phyloP scores from a whole-genome alignment of 2,888 invertebrate species.

The Anaspis maculata region DNA sequence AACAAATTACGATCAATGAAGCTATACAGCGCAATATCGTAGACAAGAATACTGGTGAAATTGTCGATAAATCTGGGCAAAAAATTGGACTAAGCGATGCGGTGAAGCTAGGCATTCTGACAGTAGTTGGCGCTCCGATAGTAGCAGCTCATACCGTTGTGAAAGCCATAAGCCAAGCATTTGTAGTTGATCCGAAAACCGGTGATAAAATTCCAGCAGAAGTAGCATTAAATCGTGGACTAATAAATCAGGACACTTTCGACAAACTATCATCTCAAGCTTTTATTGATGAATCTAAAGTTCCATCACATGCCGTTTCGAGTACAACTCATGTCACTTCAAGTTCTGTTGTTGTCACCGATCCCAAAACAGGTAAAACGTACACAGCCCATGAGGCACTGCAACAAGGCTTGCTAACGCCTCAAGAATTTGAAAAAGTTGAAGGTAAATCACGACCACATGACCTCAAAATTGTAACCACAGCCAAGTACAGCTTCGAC shows the following conservation, averaged over 20 bases:
- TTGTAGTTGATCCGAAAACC: slow-evolving; percentile 71
- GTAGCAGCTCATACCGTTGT: slow-evolving; percentile 62
- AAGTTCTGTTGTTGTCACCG: slow-evolving; percentile 39
- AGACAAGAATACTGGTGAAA: slow-evolving; percentile 61
- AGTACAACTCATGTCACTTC: slow-evolving; percentile 37
- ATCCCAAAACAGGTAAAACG: slow-evolving; percentile 45
- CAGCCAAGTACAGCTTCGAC: slow-evolving; percentile 2
- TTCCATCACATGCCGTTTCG: slow-evolving; percentile 11
- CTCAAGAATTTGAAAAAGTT: slow-evolving; percentile 28
- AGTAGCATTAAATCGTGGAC: slow-evolving; percentile 69
- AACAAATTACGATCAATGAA: slow-evolving; percentile 59
- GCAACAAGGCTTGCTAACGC: slow-evolving; percentile 34
- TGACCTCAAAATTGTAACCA: background rate
- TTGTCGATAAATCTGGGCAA: slow-evolving; percentile 57
- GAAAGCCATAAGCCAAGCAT: slow-evolving; percentile 49
- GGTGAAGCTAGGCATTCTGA: slow-evolving; percentile 67
- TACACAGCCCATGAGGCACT: slow-evolving; percentile 38
- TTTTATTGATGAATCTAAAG: slow-evolving; percentile 32
- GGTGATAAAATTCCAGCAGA: slow-evolving; percentile 73
- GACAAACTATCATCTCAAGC: slow-evolving; percentile 46
- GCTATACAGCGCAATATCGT: slow-evolving; percentile 71
- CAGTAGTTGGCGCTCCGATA: slow-evolving; percentile 67
- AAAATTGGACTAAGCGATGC: slow-evolving; percentile 65
- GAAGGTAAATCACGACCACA: background rate
- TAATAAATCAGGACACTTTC: slow-evolving; percentile 54